Evolutionary conservation across 2,888 invertebrate species (phyloP).

Genomic region (Encarsia formosa): DNA sequence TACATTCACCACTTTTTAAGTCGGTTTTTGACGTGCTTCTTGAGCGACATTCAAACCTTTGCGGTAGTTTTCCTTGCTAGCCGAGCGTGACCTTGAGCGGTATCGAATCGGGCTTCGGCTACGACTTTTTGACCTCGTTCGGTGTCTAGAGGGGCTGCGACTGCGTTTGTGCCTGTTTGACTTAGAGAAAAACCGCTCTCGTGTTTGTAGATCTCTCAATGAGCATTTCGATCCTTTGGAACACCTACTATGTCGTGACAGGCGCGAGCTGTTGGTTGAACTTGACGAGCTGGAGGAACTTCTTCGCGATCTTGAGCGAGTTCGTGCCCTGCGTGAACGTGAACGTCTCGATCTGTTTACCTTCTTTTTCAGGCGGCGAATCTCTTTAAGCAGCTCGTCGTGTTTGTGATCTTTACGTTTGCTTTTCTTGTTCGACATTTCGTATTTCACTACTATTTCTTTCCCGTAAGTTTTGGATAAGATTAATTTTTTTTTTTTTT

Average conservation of each 20-base stretch:
- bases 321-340: background rate
- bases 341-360: background rate
- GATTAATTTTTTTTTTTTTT: too few species aligned
- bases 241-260: background rate
- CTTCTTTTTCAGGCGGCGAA: background rate
- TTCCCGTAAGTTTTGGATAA: background rate
- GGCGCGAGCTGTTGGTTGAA: background rate
- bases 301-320: background rate
- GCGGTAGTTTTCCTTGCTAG: background rate
- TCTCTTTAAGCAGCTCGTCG: too few species aligned
- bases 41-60: background rate
- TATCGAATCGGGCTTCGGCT: background rate
- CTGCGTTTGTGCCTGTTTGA: background rate
- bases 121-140: background rate
- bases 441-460: background rate
- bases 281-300: too few species aligned
- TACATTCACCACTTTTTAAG: background rate
- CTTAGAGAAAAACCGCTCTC: background rate
- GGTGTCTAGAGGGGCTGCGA: background rate
- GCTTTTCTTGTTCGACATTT: background rate
- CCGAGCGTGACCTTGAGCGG: background rate
- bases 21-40: background rate
- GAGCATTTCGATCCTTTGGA: background rate
- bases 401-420: background rate
- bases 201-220: background rate